phyloP scores from a whole-genome alignment of 2,888 invertebrate species.

The Malthinus seriepunctatus region DNA sequence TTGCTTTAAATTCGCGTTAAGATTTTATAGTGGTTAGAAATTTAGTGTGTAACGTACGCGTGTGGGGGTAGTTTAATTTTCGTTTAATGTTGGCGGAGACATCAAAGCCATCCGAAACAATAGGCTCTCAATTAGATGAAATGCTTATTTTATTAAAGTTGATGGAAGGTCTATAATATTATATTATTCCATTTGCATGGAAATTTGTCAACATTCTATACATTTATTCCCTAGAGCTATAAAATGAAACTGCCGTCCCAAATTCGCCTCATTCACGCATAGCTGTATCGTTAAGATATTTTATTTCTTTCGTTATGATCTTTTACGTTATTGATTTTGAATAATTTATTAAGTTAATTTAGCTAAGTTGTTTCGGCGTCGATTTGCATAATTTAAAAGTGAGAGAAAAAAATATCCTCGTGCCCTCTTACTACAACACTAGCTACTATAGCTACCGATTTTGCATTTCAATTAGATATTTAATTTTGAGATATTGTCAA shows the following conservation, averaged over 20 bases:
- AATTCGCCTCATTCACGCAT: conserved; percentile 33
- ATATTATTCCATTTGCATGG: conserved; percentile 45
- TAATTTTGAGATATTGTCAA: conserved; percentile 26
- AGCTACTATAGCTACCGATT: conserved; percentile 13
- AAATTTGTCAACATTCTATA: conserved; percentile 49
- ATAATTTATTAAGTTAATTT: conserved; percentile 41
- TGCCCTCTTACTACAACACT: conserved; percentile 10
- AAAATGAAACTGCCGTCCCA: conserved; percentile 36
- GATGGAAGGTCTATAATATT: conserved; percentile 38
- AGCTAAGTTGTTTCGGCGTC: conserved; percentile 25
- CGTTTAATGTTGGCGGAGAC: too few species aligned
- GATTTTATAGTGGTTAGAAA: too few species aligned
- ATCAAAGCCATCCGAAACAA: neutral
- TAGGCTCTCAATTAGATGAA: conserved; percentile 32
- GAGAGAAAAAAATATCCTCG: too few species aligned
- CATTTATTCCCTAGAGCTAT: conserved; percentile 40
- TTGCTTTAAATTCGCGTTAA: too few species aligned
- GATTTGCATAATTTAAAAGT: conserved; percentile 18
- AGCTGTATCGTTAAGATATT: conserved; percentile 35
- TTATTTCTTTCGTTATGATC: conserved; percentile 42
- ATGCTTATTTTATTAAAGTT: conserved; percentile 36
- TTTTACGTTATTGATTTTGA: conserved; percentile 41
- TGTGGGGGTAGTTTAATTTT: too few species aligned
- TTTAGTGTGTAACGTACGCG: too few species aligned
- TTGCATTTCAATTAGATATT: conserved; percentile 19